Conservation (phyloP, 2,888 invertebrate genomes). For the Cheilosia scutellata region DNA sequence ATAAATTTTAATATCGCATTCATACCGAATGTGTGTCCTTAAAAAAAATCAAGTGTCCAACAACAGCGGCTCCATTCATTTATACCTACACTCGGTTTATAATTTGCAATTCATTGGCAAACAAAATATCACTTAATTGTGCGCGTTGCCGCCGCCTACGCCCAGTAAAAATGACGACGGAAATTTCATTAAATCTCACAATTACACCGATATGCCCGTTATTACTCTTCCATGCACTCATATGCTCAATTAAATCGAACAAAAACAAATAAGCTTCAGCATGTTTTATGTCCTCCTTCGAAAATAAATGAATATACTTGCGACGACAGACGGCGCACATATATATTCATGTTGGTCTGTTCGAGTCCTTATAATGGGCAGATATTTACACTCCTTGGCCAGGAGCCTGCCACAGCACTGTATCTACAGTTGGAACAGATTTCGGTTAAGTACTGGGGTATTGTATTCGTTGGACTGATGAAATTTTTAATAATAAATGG, state of each 20-base stretch:
- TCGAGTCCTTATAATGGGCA: background rate
- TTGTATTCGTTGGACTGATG: conserved; percentile 70
- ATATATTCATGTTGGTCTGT: background rate
- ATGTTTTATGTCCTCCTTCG: conserved; percentile 37
- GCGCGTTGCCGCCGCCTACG: conserved; percentile 8
- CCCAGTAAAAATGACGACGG: conserved; percentile 33
- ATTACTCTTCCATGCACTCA: conserved; percentile 32
- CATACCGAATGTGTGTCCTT: conserved; percentile 23
- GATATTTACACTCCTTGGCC: conserved; percentile 18
- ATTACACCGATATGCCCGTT: conserved; percentile 46
- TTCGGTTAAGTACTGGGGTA: conserved; percentile 59
- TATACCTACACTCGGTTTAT: conserved; percentile 40
- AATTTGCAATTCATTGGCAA: conserved; percentile 65
- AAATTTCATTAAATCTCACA: conserved; percentile 72
- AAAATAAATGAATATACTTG: conserved; percentile 8
- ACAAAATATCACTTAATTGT: conserved; percentile 67
- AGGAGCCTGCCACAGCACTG: background rate
- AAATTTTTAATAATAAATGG: conserved; percentile 73
- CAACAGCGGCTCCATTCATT: conserved; percentile 4
- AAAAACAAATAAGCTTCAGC: conserved; percentile 54
- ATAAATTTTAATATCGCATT: conserved; percentile 26
- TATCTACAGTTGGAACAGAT: conserved; percentile 21
- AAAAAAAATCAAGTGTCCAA: conserved; percentile 13
- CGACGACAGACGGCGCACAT: background rate
- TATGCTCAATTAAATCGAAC: conserved; percentile 67